Conservation (phyloP, 2,888 invertebrate species). For the Frankliniella fusca region DNA sequence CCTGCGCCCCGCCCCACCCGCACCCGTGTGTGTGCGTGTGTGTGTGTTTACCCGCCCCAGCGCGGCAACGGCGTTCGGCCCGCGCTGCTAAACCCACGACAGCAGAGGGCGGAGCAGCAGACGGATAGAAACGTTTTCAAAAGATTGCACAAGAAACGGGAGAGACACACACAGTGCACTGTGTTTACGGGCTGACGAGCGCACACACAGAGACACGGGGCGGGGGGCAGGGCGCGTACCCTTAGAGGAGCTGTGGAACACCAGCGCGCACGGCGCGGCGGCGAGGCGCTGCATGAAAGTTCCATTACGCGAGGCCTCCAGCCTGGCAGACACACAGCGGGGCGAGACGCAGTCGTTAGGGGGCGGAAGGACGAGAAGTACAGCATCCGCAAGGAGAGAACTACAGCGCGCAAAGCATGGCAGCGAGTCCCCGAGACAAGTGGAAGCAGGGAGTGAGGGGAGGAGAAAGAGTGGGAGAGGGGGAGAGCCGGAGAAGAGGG, state of each 20-base stretch:
- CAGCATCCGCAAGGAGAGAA: background rate
- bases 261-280: background rate
- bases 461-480: background rate
- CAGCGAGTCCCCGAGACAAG: too few species aligned
- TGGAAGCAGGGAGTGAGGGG: background rate
- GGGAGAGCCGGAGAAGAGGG: background rate
- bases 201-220: too few species aligned
- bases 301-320: background rate
- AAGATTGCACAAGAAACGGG: background rate
- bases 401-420: too few species aligned
- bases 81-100: too few species aligned
- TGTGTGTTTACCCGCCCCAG: background rate
- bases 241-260: background rate
- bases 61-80: background rate
- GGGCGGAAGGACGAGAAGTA: background rate
- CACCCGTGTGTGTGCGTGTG: background rate
- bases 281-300: background rate
- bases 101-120: too few species aligned
- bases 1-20: too few species aligned
- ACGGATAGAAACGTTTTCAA: background rate
- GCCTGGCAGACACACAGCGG: background rate
- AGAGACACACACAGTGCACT: too few species aligned
- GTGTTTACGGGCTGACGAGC: too few species aligned
- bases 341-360: background rate
- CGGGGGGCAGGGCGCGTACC: too few species aligned